Evolutionary conservation across 64 coral and sea anemone species (phyloP).

Genomic region (Exaiptasia diaphana): DNA sequence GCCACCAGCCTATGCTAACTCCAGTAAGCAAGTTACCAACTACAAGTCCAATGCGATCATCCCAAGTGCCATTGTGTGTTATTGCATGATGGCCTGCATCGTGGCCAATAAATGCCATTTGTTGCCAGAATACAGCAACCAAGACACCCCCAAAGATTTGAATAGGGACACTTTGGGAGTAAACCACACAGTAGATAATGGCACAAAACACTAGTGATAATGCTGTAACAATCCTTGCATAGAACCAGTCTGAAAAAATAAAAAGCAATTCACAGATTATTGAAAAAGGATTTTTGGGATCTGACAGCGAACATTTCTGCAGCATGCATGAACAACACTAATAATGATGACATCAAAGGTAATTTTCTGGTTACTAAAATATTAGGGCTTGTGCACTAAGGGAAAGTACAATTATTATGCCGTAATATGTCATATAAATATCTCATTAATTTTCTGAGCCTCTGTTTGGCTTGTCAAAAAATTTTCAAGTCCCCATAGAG

Average conservation of each 20-base stretch:
- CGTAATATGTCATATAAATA: no score
- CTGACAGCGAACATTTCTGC: no score
- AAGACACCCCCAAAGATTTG: slow-evolving; percentile 62
- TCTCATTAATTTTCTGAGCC: no score
- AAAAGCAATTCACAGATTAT: neutral
- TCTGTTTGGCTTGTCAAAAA: no score
- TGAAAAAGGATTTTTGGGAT: slow-evolving; percentile 6
- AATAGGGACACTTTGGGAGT: slow-evolving; percentile 46
- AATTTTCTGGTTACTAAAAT: no score
- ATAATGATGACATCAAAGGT: no score
- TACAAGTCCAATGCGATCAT: slow-evolving; percentile 67
- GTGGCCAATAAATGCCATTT: slow-evolving; percentile 94
- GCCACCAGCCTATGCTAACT: slow-evolving; percentile 98
- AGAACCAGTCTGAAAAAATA: slow-evolving; percentile 74
- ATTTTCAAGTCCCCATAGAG: no score
- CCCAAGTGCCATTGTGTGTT: slow-evolving; percentile 66
- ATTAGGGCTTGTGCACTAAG: no score
- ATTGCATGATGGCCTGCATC: slow-evolving; percentile 85
- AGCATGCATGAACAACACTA: no score
- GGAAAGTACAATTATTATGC: no score
- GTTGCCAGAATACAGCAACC: slow-evolving; percentile 90
- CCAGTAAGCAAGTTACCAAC: slow-evolving; percentile 90
- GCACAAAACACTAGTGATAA: slow-evolving; percentile 39
- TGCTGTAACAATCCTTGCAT: slow-evolving; percentile 20
- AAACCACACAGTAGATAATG: slow-evolving; percentile 76